Evolutionary conservation across 1,140 invertebrate genomes (phyloP).

Genomic region (Acromyrmex charruanus): DNA sequence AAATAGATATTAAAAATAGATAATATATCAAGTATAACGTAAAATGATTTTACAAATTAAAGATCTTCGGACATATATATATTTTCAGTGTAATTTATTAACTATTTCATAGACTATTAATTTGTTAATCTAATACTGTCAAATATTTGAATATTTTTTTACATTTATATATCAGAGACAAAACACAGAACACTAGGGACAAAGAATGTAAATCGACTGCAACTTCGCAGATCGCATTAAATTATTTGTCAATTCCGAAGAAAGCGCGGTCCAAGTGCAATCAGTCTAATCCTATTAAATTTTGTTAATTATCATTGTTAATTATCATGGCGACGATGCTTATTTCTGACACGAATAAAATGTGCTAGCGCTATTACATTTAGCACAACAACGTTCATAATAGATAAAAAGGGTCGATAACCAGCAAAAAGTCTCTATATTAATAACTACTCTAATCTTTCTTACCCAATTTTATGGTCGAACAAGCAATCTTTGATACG

Average conservation of each 20-base stretch:
- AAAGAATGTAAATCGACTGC: background rate
- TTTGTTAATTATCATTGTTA: slow-evolving; percentile 44
- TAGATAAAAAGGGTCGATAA: slow-evolving; percentile 24
- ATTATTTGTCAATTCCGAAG: slow-evolving; percentile 12
- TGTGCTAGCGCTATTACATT: background rate
- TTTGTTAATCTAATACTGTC: background rate
- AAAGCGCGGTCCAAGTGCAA: background rate
- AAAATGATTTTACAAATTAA: background rate
- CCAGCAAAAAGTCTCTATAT: slow-evolving; percentile 44
- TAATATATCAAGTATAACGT: background rate
- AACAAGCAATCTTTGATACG: slow-evolving; percentile 22
- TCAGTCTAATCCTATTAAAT: slow-evolving; percentile 42
- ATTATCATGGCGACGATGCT: slow-evolving; percentile 8
- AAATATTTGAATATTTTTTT: background rate
- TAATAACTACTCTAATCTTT: slow-evolving; percentile 45
- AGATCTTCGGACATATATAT: background rate
- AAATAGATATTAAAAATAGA: background rate
- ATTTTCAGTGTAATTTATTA: background rate
- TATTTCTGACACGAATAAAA: slow-evolving; percentile 2
- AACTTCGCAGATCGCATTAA: slow-evolving; percentile 13
- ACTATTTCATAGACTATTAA: background rate
- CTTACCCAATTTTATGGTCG: slow-evolving; percentile 43
- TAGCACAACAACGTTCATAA: slow-evolving; percentile 5
- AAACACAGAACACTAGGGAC: background rate
- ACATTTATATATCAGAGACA: background rate